Evolutionary conservation across 2,113 vertebrate species (phyloP), one percentile per base, ranked within the genome.

Genomic region (Pelvicachromis taeniatus): DNA sequence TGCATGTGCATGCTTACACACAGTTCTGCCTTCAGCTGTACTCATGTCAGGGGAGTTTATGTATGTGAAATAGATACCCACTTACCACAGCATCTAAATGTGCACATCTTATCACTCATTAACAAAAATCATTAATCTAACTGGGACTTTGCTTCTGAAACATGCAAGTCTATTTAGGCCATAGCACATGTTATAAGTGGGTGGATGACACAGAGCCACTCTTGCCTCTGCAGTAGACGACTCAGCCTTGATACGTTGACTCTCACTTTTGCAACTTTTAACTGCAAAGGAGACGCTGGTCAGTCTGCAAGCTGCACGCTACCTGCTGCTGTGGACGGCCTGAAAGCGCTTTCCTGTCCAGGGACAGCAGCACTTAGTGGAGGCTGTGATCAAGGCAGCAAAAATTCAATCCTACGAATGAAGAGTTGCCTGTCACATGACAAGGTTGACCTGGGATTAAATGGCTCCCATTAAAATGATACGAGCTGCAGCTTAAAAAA

Each of bases 361-460:
- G 80, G 88, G 92, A 85, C 82, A 65, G 50, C 17, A 65, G 35
- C 79, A 55, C 65, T 89, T 89, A 82, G 81, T 16, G 40, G 48
- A 78, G 87, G 83, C 82, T 33, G 21, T 89, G 86, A 88, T 81
- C 63, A 83, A 48, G 75, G 70, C 40, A 65, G 79, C 59, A 33
- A 53, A 90, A 88, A 92, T 92, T 77, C 63, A 88, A 91, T 86
- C 86, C 77, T 48, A 29, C 56, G 79, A 84, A 85, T 89, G 89
- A 92, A 83, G 85, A 82, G 92, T 88, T 48, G 91, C 90, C 93
- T 91, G 94, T 94, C 92, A 92, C 81, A 88, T 85, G 91, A 92
- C 93, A 93, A 94, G 94, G 95, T 78, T 92, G 89, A 70, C 75
- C 88, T 48, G 80, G 84, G 87, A 95, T 93, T 85, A 94, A 94